Percentiles rank a stretch among this genome's conserved stretches.
Conservation (phyloP, 2,797 vertebrate species). For the Melanotaenia pygmaea region DNA sequence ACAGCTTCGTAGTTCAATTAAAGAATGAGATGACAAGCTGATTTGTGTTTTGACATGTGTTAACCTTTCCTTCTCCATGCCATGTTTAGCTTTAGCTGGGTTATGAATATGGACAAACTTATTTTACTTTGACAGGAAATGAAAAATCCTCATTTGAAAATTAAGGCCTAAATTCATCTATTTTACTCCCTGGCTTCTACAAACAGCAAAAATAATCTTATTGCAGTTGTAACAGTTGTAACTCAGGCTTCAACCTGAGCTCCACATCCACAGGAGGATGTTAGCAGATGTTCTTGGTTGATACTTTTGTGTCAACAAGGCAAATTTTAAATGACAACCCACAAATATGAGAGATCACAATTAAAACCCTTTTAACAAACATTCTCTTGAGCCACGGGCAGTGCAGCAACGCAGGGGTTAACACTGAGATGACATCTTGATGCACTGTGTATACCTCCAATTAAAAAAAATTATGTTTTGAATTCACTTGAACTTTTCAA, state of each 20-base stretch:
- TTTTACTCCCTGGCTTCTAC: constrained; percentile 6
- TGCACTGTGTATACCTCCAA: not conserved
- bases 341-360: not conserved
- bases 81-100: constrained; percentile 12
- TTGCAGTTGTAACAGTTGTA: constrained; percentile 20
- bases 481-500: not conserved
- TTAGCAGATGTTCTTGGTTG: constrained; percentile 15
- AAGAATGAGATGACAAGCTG: constrained; percentile 55
- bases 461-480: not conserved
- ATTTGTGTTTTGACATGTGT: constrained; percentile 57
- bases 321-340: not conserved
- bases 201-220: constrained; percentile 34
- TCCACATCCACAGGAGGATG: constrained; percentile 1
- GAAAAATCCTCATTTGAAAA: not conserved
- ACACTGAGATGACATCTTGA: not conserved
- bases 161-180: not conserved
- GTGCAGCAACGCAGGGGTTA: not conserved
- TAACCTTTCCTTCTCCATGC: constrained; percentile 40
- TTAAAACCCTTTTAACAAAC: not conserved
- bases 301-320: not conserved
- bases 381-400: not conserved
- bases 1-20: constrained; percentile 59
- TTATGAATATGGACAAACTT: not conserved
- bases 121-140: constrained; percentile 15
- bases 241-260: constrained; percentile 15